Base-by-base conservation (phyloP, 2,888 invertebrate species). In the Allygus modestus region DNA sequence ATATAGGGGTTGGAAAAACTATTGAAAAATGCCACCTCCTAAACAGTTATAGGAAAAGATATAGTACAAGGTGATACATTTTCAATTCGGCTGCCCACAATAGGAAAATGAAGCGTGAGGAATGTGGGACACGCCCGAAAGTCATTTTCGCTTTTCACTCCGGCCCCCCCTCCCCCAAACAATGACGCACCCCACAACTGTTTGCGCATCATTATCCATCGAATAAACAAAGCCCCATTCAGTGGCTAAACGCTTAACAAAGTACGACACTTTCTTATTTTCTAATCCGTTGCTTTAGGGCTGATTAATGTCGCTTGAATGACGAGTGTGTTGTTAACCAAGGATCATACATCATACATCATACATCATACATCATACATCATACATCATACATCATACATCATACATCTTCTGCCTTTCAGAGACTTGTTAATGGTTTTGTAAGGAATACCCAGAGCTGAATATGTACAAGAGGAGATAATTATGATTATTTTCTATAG, bases 241-340 rank as follows among this genome's bases (percentile, higher is more conserved):
- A 15, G 31, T 31, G 28, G 28, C 31, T 65, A 31, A 65, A 28
- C 28, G 31, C 31, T 28, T 12, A 65, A 65, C 65, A 65, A 65
- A 65, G 65, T 28, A 65, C 31, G 65, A 65, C 31, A 65, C 65
- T 65, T 58, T 31, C 65, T 65, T 17, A 31, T 65, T 65, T 65
- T 65, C 65, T 31, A 65, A 65, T 65, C 65, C 17, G 65, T 28
- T 26, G 65, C 65, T 65, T 26, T 31, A 15, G 65, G 65, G 31
- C 12, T 65, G 28, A 65, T 65, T 65, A 31, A 65, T 31, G 28
- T 15, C 1, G 65, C 1, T 65, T 5, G 58, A 23, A 58, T 58
- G 58, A 58, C 58, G n/a, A 12, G n/a, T 4, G 2, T 46, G 46
- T 46, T 17, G n/a, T n/a, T n/a, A n/a, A n/a, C n/a, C n/a, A n/a